Evolutionary conservation across 2,113 vertebrate genomes (phyloP).

Genomic region (Toxotes chatareus): DNA sequence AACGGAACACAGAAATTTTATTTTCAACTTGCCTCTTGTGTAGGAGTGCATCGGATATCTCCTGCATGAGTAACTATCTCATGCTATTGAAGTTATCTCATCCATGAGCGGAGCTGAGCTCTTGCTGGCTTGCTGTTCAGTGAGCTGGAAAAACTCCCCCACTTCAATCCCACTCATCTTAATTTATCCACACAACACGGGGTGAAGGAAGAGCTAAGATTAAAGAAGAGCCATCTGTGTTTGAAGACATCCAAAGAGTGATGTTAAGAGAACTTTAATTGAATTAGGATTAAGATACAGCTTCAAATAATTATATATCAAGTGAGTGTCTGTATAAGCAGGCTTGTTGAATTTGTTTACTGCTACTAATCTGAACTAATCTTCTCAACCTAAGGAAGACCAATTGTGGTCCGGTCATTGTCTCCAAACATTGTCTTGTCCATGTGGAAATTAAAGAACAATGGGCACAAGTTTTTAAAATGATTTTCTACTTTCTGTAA

Average conservation of each 20-base stretch:
- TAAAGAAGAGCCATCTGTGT: slow-evolving; percentile 2
- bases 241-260: neutral
- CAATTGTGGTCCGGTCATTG: neutral
- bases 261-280: neutral
- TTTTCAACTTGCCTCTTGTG: neutral
- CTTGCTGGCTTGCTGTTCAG: neutral
- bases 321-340: neutral
- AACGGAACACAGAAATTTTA: neutral
- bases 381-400: neutral
- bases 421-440: neutral
- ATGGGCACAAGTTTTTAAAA: too few species aligned
- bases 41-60: neutral
- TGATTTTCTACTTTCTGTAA: too few species aligned
- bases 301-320: neutral
- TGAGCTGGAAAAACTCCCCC: neutral
- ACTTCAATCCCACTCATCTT: neutral
- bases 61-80: neutral
- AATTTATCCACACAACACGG: neutral
- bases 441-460: neutral
- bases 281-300: neutral
- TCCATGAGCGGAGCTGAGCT: slow-evolving; percentile 3
- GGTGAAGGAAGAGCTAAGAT: neutral
- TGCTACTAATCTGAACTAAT: neutral
- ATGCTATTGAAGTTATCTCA: neutral
- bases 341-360: neutral